These are phyloP conservation scores for Drosophila tsacasi DNA, from an alignment of 1,140 invertebrate species.

Conservation along the genomic window DNA sequence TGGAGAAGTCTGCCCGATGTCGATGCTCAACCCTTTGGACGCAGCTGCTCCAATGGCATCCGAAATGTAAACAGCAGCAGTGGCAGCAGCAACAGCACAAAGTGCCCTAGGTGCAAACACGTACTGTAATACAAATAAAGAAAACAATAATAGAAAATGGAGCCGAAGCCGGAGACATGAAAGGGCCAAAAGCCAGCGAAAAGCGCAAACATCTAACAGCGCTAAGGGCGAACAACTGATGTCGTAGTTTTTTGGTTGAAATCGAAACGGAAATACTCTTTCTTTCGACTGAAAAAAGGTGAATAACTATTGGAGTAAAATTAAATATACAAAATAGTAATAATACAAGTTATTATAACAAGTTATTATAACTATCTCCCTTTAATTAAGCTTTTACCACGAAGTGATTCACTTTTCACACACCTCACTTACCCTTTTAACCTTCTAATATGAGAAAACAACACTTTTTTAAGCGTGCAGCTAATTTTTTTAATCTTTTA, in stretches of 20 bases:
- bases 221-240: constrained; percentile 49
- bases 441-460: background rate
- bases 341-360: background rate
- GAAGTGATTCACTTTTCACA: background rate
- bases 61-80: constrained; percentile 56
- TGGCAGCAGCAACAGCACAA: constrained; percentile 31
- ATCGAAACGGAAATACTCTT: background rate
- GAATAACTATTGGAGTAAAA: background rate
- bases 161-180: constrained; percentile 54
- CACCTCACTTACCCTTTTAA: background rate
- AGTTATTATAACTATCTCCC: background rate
- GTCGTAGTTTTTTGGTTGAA: background rate
- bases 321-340: too few relatives aligned
- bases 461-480: too few relatives aligned
- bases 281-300: background rate
- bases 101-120: constrained; percentile 80
- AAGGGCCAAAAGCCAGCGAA: constrained; percentile 59
- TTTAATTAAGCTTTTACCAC: background rate
- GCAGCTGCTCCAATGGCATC: constrained; percentile 62
- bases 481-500: background rate
- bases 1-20: background rate
- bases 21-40: constrained; percentile 46
- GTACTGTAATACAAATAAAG: constrained; percentile 82
- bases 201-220: constrained; percentile 58
- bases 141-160: constrained; percentile 83